phyloP scores from a whole-genome alignment of 2,113 vertebrate species.

The Ciconia maguari region DNA sequence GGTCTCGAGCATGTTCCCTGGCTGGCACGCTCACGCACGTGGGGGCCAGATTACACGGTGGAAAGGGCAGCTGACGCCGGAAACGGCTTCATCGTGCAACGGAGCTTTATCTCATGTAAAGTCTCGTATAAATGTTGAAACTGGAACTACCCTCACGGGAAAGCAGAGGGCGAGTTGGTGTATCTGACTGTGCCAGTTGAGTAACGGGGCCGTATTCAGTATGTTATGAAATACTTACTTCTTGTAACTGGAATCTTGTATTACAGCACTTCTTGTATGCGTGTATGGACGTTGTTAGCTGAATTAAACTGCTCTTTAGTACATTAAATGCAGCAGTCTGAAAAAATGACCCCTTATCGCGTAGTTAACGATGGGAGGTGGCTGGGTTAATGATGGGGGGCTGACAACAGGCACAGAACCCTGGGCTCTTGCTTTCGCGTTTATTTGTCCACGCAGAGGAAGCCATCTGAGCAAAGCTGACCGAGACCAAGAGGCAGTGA shows the following conservation, averaged over 20 bases:
- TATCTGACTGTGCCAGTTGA: neutral
- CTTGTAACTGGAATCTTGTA: neutral
- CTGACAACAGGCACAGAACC: too few species aligned
- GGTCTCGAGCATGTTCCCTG: rapidly evolving
- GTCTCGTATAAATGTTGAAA: neutral
- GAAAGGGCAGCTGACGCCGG: neutral
- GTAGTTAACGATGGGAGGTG: neutral
- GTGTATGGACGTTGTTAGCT: neutral
- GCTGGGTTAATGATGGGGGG: neutral
- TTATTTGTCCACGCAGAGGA: neutral
- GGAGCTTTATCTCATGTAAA: neutral
- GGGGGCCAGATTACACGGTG: rapidly evolving
- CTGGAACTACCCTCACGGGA: neutral
- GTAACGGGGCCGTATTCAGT: neutral
- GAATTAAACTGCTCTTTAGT: neutral
- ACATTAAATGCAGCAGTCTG: neutral
- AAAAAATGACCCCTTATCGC: rapidly evolving
- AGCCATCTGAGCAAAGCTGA: neutral
- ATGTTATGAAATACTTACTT: neutral
- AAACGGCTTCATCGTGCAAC: rapidly evolving
- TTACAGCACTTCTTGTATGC: neutral
- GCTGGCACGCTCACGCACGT: rapidly evolving
- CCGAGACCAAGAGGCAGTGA: neutral
- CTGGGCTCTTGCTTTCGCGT: too few species aligned
- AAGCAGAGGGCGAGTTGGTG: neutral